Evolutionary conservation across 92 coral and sea anemone genomes (phyloP), one percentile per base, ranked within the genome.

Genomic region (Bergia puertoricense): DNA sequence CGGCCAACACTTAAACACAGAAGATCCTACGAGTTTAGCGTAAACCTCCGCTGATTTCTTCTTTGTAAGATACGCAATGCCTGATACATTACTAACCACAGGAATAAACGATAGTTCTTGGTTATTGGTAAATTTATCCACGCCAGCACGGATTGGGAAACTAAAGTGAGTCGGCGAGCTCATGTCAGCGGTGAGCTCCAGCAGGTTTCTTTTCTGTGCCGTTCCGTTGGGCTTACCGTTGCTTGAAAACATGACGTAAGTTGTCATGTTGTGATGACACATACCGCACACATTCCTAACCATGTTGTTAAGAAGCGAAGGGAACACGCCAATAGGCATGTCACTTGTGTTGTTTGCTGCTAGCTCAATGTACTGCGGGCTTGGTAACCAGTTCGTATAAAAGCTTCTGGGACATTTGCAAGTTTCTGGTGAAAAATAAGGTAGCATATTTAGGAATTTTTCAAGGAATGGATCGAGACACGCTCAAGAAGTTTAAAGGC

Each of bases 391-490:
- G 88, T 92, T 94, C 2, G 94, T 92, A 48, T 91, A 88, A 62
- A 94, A 84, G 46, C 57, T 71, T 56, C 89, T 82, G 82, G 94
- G 93, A 80, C 96, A 94, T 59, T 91, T 92, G 89, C 96, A 94
- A 6, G 96, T 94, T 89, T 90, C 96, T 94, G 76, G 45, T 44
- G 80, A 76, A 20, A 76, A 76, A 23, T 14, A 86, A 72, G 18
- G 39, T 54, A 54, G 57, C 30, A 3, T 36, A 30, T n/a, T 2
- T 48, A 48, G 54, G 30, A 30, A 30, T 30, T 30, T 30, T 30
- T 48, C 54, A 48, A 48, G 54, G 54, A 6, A 48, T 7, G 10
- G 54, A 48, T 13, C 54, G 54, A 48, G 54, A 6, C 54, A 48
- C 7, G 9, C 73, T n/a, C 36, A 30, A 30, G 30, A 30, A 30